phyloP scores from a whole-genome alignment of 1,140 invertebrate genomes.

The Tetragonula clypearis region DNA sequence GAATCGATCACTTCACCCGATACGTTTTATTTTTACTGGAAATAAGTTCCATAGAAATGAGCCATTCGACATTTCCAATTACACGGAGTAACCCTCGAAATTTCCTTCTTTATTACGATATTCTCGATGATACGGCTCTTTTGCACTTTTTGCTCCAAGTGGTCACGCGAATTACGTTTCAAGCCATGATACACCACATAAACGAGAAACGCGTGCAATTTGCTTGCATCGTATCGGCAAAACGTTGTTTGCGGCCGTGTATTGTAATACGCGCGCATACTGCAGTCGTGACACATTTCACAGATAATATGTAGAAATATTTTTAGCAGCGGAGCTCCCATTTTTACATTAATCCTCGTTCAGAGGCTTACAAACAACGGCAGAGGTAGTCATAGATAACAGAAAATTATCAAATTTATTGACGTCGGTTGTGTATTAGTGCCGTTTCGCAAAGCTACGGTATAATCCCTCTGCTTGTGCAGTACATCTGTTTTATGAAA shows the following conservation, averaged over 20 bases:
- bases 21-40: background rate
- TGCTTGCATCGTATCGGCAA: constrained; percentile 1
- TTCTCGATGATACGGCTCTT: background rate
- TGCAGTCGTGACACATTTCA: constrained; percentile 33
- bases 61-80: background rate
- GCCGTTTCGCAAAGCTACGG: constrained; percentile 34
- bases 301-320: constrained; percentile 54
- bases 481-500: constrained; percentile 40
- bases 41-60: background rate
- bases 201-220: constrained; percentile 38
- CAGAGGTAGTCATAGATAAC: constrained; percentile 33
- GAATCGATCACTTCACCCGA: background rate
- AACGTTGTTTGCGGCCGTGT: constrained; percentile 29
- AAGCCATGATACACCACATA: background rate
- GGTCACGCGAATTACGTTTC: constrained; percentile 18
- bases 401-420: constrained; percentile 65
- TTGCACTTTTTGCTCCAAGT: background rate
- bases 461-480: constrained; percentile 56
- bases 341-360: constrained; percentile 59
- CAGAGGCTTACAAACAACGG: constrained; percentile 38
- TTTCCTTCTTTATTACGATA: background rate
- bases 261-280: constrained; percentile 24
- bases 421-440: constrained; percentile 35
- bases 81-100: no score
- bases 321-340: constrained; percentile 1